Conservation (phyloP, 2,797 vertebrate species). For the Amphiprion clarkii region DNA sequence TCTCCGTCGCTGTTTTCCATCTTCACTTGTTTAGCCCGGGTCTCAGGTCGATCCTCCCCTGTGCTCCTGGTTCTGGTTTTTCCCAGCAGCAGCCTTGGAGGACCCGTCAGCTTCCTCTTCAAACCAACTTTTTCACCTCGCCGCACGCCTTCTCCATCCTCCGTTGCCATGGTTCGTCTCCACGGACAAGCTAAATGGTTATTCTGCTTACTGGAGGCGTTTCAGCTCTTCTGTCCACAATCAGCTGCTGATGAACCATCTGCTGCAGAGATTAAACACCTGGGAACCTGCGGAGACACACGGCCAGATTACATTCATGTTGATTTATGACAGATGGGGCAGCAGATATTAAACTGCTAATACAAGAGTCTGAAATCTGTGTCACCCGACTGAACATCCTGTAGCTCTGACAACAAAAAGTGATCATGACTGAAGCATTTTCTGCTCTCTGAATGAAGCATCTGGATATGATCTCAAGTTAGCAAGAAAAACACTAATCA, state of each 20-base stretch:
- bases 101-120: constrained; percentile 75
- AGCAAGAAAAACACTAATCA: too few species aligned
- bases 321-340: too few species aligned
- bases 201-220: constrained; percentile 2
- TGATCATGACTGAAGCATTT: too few species aligned
- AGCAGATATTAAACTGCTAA: too few species aligned
- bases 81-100: constrained; percentile 72
- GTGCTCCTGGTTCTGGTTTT: constrained; percentile 49
- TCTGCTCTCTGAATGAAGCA: too few species aligned
- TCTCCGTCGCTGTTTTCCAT: neutral
- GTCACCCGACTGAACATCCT: too few species aligned
- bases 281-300: constrained; percentile 25
- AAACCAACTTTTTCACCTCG: constrained; percentile 40
- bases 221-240: neutral
- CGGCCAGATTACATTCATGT: neutral
- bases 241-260: neutral
- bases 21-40: constrained; percentile 3
- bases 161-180: neutral
- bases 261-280: neutral
- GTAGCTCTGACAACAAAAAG: too few species aligned
- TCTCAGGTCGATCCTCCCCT: constrained; percentile 12
- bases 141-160: neutral
- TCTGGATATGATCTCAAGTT: too few species aligned
- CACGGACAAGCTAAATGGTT: neutral
- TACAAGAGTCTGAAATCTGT: too few species aligned